Conservation (phyloP, 2,888 invertebrate species). For the Buathra laborator region DNA sequence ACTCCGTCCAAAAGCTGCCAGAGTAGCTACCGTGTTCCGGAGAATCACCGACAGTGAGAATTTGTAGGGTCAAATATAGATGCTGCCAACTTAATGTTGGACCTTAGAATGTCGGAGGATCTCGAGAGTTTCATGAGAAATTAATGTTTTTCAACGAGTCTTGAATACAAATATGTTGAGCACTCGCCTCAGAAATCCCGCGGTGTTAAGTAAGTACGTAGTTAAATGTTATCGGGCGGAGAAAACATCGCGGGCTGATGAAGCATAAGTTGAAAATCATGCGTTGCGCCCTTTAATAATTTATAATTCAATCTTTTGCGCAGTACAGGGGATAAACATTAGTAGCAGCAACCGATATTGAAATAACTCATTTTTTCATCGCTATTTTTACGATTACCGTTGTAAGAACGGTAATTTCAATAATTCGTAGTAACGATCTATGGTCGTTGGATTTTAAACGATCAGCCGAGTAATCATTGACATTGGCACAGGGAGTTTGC, state of each 20-base stretch:
- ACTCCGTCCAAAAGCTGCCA: neutral
- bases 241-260: too few relatives aligned
- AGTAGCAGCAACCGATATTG: too few relatives aligned
- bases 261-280: too few relatives aligned
- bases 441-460: neutral
- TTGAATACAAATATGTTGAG: conserved; percentile 43
- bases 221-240: neutral
- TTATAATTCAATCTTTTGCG: too few relatives aligned
- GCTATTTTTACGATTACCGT: too few relatives aligned
- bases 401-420: too few relatives aligned
- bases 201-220: neutral
- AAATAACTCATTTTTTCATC: too few relatives aligned
- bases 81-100: neutral
- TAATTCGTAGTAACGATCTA: neutral
- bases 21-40: neutral
- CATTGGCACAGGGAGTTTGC: neutral
- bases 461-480: conserved; percentile 16
- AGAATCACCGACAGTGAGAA: neutral
- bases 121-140: conserved; percentile 35
- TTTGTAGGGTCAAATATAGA: neutral
- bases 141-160: conserved; percentile 26
- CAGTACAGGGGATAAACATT: too few relatives aligned
- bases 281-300: too few relatives aligned
- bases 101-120: neutral
- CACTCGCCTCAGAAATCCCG: neutral